phyloP scores from a whole-genome alignment of 2,888 invertebrate genomes.

The Caenorhabditis panamensis region DNA sequence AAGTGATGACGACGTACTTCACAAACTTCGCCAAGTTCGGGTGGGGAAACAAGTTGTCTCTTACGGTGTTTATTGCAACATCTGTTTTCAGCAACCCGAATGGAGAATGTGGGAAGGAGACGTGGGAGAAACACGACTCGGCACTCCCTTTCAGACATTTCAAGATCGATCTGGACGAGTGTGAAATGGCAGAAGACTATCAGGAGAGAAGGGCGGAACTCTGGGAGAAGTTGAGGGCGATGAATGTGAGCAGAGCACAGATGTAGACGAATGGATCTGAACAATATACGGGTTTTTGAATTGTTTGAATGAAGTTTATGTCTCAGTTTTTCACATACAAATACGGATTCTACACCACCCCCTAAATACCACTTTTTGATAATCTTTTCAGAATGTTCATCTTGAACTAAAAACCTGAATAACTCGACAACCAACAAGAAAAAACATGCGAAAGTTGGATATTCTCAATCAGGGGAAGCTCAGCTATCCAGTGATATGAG shows the following conservation, averaged over 20 bases:
- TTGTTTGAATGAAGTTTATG: too few species aligned
- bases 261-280: constrained; percentile 5
- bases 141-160: constrained; percentile 53
- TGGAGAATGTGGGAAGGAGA: background rate
- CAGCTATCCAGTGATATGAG: too few species aligned
- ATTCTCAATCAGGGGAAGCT: too few species aligned
- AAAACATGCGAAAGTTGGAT: too few species aligned
- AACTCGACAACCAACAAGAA: too few species aligned
- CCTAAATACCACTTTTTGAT: too few species aligned
- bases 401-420: too few species aligned
- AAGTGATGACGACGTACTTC: constrained; percentile 71
- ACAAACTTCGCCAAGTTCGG: constrained; percentile 75
- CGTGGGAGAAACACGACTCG: constrained; percentile 56
- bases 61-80: background rate
- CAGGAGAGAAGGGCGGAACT: constrained; percentile 69
- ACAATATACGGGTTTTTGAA: too few species aligned
- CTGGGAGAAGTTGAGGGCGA: constrained; percentile 63
- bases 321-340: too few species aligned
- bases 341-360: too few species aligned
- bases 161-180: constrained; percentile 43
- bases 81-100: constrained; percentile 60
- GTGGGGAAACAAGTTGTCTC: constrained; percentile 30
- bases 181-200: constrained; percentile 66
- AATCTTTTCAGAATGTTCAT: too few species aligned
- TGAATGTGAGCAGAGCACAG: constrained; percentile 45